These are phyloP conservation scores for Propsilocerus akamusi DNA, from an alignment of 1,140 invertebrate species.

Conservation along the genomic window DNA sequence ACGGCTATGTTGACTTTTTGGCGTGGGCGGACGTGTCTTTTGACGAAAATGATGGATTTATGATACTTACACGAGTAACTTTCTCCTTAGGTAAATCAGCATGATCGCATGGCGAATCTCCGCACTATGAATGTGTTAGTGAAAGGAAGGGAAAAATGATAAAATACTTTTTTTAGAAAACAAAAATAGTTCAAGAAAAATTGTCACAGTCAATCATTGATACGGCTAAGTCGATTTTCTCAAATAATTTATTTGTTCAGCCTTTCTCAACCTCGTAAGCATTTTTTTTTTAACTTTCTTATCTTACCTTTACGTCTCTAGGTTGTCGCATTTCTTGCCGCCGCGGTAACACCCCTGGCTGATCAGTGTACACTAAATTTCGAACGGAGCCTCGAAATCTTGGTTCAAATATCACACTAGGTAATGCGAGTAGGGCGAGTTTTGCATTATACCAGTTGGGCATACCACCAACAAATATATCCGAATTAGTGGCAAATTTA, in stretches of 20 bases:
- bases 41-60: neutral
- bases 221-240: too few relatives aligned
- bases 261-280: too few relatives aligned
- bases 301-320: slow-evolving; percentile 53
- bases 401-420: slow-evolving; percentile 81
- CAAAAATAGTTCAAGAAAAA: neutral
- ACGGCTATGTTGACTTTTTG: neutral
- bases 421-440: slow-evolving; percentile 58
- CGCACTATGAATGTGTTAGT: too few relatives aligned
- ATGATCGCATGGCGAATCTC: slow-evolving; percentile 21
- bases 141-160: neutral
- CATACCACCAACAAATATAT: slow-evolving; percentile 82
- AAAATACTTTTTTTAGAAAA: neutral
- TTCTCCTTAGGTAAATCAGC: slow-evolving; percentile 19
- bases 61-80: slow-evolving; percentile 17
- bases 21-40: neutral
- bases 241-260: too few relatives aligned
- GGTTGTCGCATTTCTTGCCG: slow-evolving; percentile 58
- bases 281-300: neutral
- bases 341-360: slow-evolving; percentile 43
- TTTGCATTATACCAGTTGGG: slow-evolving; percentile 76
- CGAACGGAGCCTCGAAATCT: slow-evolving; percentile 66
- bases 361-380: slow-evolving; percentile 70
- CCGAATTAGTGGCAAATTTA: slow-evolving; percentile 63
- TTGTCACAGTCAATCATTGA: neutral